Evolutionary conservation across 35 echinoderm and acorn worm genomes (phyloP), one percentile per base, ranked within the genome.

Genomic region (Heliocidaris erythrogramma): DNA sequence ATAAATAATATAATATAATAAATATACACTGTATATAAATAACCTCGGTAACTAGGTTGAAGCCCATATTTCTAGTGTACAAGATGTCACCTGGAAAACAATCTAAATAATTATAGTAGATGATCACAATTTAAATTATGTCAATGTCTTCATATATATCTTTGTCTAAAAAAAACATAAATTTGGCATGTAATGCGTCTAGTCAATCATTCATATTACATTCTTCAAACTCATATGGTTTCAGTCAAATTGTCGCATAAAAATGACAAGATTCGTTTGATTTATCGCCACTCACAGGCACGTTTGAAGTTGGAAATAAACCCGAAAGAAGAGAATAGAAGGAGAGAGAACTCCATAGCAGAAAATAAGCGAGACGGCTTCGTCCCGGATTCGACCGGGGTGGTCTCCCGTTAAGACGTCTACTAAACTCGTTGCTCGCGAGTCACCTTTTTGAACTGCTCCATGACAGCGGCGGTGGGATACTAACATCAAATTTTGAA

Each of bases 351-450:
- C 30, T 89, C 16, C 12, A 14, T 0, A 89, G 87, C 87, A 89
- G 87, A 89, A 89, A 89, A 89, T 89, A 89, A 48, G 30, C 87
- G 87, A 89, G 47, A 89, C 87, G 87, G 87, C 3, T 89, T 48
- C 24, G 87, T 89, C 87, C 47, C 87, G 47, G 30, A 13, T 89
- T 89, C 87, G 24, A 17, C 31, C 31, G 87, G 31, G 29, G 87
- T 89, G 87, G 87, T 89, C 87, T 9, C 31, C 87, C 87, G 87
- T 89, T 47, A 89, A 89, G 29, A 4, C 32, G 30, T 89, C 87
- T 32, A 35, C 87, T 47, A 89, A 7, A 47, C 0, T 48, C 87
- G 65, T n/a, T 78, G 65, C 65, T 78, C 65, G 18, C 65, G 7
- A 78, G 65, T 78, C 65, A 78, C 65, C 65, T 78, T 78, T 78